phyloP scores from a whole-genome alignment of 2,113 vertebrate genomes.

The Monopterus albus region DNA sequence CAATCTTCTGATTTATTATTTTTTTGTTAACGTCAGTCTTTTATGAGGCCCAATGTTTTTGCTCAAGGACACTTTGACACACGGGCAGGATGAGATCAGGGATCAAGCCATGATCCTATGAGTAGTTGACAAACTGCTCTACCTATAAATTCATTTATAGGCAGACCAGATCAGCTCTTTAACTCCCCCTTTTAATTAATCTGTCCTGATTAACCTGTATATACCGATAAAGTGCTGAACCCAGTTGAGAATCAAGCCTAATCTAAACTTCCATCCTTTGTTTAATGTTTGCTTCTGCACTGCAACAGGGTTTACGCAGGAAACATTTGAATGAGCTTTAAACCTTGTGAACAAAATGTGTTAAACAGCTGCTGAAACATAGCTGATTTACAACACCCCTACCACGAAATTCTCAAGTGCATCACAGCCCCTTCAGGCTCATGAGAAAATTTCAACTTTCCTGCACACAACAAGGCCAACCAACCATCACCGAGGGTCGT shows the following conservation, averaged over 20 bases:
- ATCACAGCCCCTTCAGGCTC: neutral
- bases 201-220: neutral
- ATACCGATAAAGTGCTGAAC: neutral
- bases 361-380: constrained; percentile 1
- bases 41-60: too few relatives aligned
- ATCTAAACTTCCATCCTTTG: too few relatives aligned
- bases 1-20: too few relatives aligned
- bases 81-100: neutral
- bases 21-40: too few relatives aligned
- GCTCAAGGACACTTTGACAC: neutral
- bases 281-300: neutral
- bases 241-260: neutral
- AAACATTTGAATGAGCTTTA: neutral
- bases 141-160: neutral
- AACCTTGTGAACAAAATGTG: constrained; percentile 3
- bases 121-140: neutral
- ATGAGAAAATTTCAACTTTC: constrained; percentile 1
- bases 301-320: neutral
- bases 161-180: neutral
- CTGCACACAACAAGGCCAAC: neutral
- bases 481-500: neutral
- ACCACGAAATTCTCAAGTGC: constrained; percentile 17
- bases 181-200: constrained; percentile 2
- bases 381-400: constrained; percentile 4
- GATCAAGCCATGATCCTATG: neutral